phyloP scores from a whole-genome alignment of 2,888 invertebrate species.

The Eumacrocentrus americanus region DNA sequence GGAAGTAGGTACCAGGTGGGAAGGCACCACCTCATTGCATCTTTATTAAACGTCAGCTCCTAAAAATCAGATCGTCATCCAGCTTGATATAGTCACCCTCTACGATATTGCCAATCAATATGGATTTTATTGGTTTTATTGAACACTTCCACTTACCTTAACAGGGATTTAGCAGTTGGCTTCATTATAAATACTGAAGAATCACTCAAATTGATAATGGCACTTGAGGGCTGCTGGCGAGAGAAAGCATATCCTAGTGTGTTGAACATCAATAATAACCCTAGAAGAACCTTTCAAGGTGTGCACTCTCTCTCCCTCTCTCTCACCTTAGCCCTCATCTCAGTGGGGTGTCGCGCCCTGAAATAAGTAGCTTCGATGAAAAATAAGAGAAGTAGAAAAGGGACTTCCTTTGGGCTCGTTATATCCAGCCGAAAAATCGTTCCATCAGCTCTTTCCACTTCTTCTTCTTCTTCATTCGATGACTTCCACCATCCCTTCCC shows the following conservation, averaged over 20 bases:
- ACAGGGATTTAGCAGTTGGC: no score
- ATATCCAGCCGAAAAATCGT: constrained; percentile 8
- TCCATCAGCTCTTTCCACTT: constrained; percentile 9
- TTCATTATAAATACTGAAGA: constrained; percentile 49
- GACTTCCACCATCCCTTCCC: constrained; percentile 2
- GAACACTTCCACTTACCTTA: neutral
- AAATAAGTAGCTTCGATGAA: constrained; percentile 25
- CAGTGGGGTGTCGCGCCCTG: constrained; percentile 46
- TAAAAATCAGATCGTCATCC: constrained; percentile 5
- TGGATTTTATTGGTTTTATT: neutral
- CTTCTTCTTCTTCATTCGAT: constrained; percentile 34
- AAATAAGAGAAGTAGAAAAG: constrained; percentile 24
- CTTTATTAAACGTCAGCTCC: neutral
- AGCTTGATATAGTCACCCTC: no score
- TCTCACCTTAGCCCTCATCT: constrained; percentile 50
- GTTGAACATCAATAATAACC: constrained; percentile 13
- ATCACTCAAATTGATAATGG: constrained; percentile 58
- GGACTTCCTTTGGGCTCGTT: neutral
- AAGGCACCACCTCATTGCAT: constrained; percentile 1
- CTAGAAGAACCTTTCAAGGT: neutral
- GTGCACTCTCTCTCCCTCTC: neutral
- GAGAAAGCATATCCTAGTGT: constrained; percentile 36
- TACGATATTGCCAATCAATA: neutral
- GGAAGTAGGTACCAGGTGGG: neutral
- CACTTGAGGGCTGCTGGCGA: constrained; percentile 49